phyloP scores from a whole-genome alignment of 2,888 invertebrate species.

The Melipona bicolor region DNA sequence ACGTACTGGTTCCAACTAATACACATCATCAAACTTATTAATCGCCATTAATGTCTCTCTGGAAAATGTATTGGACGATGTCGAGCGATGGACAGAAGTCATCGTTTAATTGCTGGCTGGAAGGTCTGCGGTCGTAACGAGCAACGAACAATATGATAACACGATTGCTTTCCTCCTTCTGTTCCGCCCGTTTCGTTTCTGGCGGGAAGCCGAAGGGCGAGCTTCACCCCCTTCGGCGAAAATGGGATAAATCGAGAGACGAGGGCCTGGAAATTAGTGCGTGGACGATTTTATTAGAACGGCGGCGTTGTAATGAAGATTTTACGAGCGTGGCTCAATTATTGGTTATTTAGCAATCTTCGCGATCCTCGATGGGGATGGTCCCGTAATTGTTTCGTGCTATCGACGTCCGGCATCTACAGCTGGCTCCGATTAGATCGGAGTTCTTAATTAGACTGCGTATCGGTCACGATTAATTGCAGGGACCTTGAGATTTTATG shows the following conservation, averaged over 20 bases:
- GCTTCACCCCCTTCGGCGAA: conserved; percentile 68
- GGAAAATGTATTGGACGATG: background rate
- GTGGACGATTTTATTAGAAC: conserved; percentile 80
- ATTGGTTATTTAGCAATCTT: conserved; percentile 74
- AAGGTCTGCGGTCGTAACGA: conserved; percentile 41
- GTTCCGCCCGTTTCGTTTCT: conserved; percentile 37
- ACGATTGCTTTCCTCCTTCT: conserved; percentile 74
- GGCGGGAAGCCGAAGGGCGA: conserved; percentile 29
- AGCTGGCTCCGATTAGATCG: conserved; percentile 31
- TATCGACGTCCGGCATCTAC: conserved; percentile 24
- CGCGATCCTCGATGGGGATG: conserved; percentile 3
- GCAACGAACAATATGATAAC: conserved; percentile 73
- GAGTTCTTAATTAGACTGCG: conserved; percentile 62
- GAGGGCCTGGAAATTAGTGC: conserved; percentile 77
- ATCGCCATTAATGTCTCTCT: background rate
- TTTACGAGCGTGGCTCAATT: conserved; percentile 78
- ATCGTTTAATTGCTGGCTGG: conserved; percentile 30
- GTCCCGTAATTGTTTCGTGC: conserved; percentile 59
- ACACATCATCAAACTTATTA: background rate
- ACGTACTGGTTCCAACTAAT: background rate
- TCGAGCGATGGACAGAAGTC: conserved; percentile 10
- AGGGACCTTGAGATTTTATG: conserved; percentile 45
- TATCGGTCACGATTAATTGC: conserved; percentile 50
- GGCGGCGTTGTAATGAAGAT: conserved; percentile 76
- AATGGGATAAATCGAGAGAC: conserved; percentile 78